Base-by-base conservation (phyloP, 2,888 invertebrate species). In the Heliconius sara region DNA sequence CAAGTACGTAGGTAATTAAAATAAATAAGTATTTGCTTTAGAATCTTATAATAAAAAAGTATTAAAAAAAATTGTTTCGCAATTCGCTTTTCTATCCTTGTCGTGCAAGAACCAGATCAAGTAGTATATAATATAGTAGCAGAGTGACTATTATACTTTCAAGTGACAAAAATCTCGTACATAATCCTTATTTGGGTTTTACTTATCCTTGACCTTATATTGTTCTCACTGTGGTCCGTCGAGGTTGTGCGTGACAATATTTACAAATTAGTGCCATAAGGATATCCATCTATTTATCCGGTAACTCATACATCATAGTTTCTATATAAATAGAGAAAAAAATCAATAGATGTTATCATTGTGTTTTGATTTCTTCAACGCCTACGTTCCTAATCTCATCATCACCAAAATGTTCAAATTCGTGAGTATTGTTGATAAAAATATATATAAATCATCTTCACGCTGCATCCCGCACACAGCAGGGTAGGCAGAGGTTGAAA, bases 401-500 rank as follows among this genome's bases (percentile, higher is more conserved):
- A 65, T 25, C 16, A 25, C 78, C 88, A 93, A 89, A 79, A 95
- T 95, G 95, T 94, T 94, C 87, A 95, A 95, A 94, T 93, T 91
- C 87, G 95, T 95, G 84, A 94, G 95, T 92, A 83, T 60, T 78
- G 76, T 70, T 79, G 0, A 43, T 16, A 43, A 65, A 65, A 10
- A 39, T 2, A 39, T 39, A 39, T 9, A 34, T 34, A 34, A 34
- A 34, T 34, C 34, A 34, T 9, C 5, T 34, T 7, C 34, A 34
- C 9, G 1, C 34, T 34, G 34, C 9, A 34, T 34, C 34, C 34
- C 34, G 34, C 9, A 34, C 34, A 34, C 34, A 34, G 34, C 34
- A 39, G 6, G 5, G 34, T 9, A 39, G 6, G 5, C 34, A 6
- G 34, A 6, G 2, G 39, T 1, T 10, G 2, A 39, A 2, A 39